phyloP scores from a whole-genome alignment of 2,888 invertebrate species.

The Drosophila rellima region DNA sequence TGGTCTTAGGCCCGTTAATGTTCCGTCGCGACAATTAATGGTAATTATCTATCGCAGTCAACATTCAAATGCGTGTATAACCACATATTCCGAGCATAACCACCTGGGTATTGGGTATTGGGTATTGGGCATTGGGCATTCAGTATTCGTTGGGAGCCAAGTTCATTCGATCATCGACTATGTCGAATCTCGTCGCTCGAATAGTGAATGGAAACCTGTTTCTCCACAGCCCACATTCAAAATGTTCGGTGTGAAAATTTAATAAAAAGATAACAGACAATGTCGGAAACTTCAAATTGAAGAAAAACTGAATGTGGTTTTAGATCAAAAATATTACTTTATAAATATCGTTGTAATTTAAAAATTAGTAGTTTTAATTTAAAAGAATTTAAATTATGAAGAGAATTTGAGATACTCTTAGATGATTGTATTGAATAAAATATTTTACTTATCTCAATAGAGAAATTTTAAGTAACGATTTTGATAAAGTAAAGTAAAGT shows the following conservation, averaged over 20 bases:
- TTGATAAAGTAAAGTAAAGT: too few relatives aligned
- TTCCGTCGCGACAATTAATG: constrained; percentile 70
- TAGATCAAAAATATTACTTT: neutral
- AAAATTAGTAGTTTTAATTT: neutral
- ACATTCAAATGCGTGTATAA: constrained; percentile 48
- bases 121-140: constrained; percentile 3
- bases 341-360: neutral
- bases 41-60: constrained; percentile 68
- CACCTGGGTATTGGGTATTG: constrained; percentile 32
- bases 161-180: constrained; percentile 49
- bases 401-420: neutral
- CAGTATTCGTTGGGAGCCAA: constrained; percentile 31
- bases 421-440: neutral
- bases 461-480: too few relatives aligned
- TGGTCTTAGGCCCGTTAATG: constrained; percentile 55
- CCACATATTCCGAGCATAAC: constrained; percentile 11
- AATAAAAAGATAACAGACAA: constrained; percentile 18
- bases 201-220: constrained; percentile 72
- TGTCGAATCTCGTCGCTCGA: constrained; percentile 8
- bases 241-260: constrained; percentile 47
- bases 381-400: neutral
- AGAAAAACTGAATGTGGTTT: neutral
- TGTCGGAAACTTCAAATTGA: constrained; percentile 26
- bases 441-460: too few relatives aligned
- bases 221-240: constrained; percentile 37